Percentiles rank a stretch among this genome's conserved stretches.
These are phyloP conservation scores for Plagodis pulveraria DNA, from an alignment of 2,888 invertebrate genomes.

Conservation along the genomic window DNA sequence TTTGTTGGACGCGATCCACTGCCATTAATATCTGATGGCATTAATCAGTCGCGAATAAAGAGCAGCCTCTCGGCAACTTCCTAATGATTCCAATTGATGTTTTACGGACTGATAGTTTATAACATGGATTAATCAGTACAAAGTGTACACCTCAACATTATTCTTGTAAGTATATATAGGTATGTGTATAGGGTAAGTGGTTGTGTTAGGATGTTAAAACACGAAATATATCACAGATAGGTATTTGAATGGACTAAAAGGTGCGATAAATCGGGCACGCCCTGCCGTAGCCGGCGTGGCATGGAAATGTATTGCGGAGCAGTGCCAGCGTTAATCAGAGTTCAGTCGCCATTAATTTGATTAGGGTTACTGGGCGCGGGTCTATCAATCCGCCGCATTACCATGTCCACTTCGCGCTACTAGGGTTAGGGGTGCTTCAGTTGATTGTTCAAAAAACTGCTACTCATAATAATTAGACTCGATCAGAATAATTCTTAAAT, in stretches of 20 bases:
- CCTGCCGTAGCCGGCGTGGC: conserved; percentile 45
- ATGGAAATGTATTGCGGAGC: conserved; percentile 74
- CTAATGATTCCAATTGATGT: conserved; percentile 38
- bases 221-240: conserved; percentile 38
- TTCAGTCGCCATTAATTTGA: conserved; percentile 83
- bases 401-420: conserved; percentile 61
- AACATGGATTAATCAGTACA: no score
- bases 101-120: neutral
- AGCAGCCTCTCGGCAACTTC: conserved; percentile 49
- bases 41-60: conserved; percentile 39
- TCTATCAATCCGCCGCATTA: conserved; percentile 82
- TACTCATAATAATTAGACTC: neutral
- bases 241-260: conserved; percentile 57
- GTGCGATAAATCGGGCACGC: conserved; percentile 78
- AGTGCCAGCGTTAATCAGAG: conserved; percentile 78
- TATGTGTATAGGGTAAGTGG: no score
- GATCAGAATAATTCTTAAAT: no score
- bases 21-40: conserved; percentile 52
- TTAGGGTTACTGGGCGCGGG: conserved; percentile 84
- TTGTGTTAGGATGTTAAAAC: neutral
- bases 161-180: neutral
- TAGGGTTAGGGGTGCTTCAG: conserved; percentile 19
- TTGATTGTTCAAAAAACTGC: neutral
- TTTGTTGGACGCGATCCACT: conserved; percentile 45
- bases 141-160: no score